These are phyloP conservation scores for Coelopa pilipes DNA, from an alignment of 2,888 invertebrate genomes.

Conservation along the genomic window DNA sequence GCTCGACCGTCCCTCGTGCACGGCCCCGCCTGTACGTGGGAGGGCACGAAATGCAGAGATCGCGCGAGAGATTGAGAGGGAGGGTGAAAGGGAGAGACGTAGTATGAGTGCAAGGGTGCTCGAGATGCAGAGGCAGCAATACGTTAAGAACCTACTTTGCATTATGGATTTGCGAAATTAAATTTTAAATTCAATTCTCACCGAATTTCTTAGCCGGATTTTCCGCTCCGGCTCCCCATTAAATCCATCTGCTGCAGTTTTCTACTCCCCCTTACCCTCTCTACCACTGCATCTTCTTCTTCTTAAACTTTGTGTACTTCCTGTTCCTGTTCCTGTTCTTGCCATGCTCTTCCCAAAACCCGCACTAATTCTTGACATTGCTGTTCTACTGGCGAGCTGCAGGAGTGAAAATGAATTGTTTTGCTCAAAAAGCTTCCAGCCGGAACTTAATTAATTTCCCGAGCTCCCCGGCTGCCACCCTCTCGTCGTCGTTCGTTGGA, in stretches of 20 bases:
- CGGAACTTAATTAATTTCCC: not conserved
- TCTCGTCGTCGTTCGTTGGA: too few species aligned
- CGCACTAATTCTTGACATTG: too few species aligned
- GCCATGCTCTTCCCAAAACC: too few species aligned
- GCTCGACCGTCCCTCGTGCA: not conserved
- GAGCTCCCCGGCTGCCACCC: not conserved
- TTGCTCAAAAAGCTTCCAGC: not conserved
- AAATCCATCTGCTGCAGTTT: conserved; percentile 4
- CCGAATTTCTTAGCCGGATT: conserved; percentile 16
- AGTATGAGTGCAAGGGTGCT: not conserved
- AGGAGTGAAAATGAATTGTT: not conserved
- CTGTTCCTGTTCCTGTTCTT: too few species aligned
- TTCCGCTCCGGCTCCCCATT: not conserved
- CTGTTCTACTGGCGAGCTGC: not conserved
- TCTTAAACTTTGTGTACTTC: too few species aligned
- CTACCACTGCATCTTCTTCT: not conserved
- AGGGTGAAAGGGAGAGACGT: too few species aligned
- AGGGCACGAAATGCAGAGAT: too few species aligned
- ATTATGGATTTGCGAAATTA: conserved; percentile 35
- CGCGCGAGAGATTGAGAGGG: too few species aligned
- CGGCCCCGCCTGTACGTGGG: not conserved
- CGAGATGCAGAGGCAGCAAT: conserved; percentile 9
- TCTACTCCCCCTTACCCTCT: not conserved
- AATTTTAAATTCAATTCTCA: conserved; percentile 37
- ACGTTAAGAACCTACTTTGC: conserved; percentile 24